These are phyloP conservation scores for Engystomops pustulosus DNA, from an alignment of 2,113 vertebrate species.

Conservation along the genomic window DNA sequence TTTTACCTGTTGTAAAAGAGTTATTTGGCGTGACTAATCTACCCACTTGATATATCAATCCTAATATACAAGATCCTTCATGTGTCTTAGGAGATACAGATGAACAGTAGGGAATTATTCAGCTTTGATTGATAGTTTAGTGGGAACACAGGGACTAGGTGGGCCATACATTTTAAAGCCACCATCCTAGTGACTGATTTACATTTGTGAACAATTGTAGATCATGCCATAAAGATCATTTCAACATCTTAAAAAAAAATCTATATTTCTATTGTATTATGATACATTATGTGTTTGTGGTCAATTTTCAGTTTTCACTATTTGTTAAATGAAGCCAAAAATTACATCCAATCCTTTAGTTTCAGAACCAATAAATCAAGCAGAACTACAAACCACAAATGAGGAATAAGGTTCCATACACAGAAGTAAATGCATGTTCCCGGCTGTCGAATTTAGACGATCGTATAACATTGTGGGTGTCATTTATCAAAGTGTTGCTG, in stretches of 20 bases:
- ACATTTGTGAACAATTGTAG: background rate
- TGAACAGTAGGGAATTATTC: too few relatives aligned
- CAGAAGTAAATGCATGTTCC: constrained; percentile 38
- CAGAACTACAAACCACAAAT: constrained; percentile 29
- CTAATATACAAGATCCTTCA: too few relatives aligned
- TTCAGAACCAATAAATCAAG: constrained; percentile 30
- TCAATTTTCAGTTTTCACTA: background rate
- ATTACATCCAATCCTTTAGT: background rate
- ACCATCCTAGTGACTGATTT: background rate
- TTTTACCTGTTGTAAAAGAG: background rate
- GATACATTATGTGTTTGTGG: background rate
- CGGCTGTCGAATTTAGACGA: constrained; percentile 6
- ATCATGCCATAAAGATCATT: background rate
- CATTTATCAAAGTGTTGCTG: constrained; percentile 54
- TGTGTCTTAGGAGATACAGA: too few relatives aligned
- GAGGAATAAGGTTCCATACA: constrained; percentile 38
- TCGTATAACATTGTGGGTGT: constrained; percentile 32
- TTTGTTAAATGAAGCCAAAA: constrained; percentile 18
- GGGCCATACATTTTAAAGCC: background rate
- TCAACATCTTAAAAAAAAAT: background rate
- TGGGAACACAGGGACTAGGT: background rate
- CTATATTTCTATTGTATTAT: too few relatives aligned
- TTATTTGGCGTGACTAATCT: background rate
- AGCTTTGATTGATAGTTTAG: too few relatives aligned
- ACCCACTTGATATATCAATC: too few relatives aligned